A percentile compares a stretch with the other conserved stretches of the same genome.
Evolutionary conservation across 1,140 invertebrate species (phyloP).

Genomic region (Adoxophyes honmai): DNA sequence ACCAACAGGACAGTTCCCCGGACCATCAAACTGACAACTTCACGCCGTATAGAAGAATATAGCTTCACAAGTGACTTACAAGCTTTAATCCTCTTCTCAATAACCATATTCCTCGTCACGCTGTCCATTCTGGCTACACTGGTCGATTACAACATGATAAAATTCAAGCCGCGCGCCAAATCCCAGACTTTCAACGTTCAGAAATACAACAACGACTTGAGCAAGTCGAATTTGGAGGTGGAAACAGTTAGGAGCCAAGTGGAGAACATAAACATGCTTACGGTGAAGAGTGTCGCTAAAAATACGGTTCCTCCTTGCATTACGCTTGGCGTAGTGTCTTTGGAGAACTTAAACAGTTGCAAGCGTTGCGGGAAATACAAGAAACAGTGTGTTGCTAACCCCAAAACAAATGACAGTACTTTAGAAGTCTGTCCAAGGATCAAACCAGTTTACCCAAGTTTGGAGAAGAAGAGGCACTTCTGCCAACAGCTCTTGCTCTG

Average conservation of each 20-base stretch:
- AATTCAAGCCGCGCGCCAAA: constrained; percentile 35
- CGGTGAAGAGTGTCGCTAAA: constrained; percentile 26
- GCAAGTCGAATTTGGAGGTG: constrained; percentile 3
- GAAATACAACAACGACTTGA: constrained; percentile 37
- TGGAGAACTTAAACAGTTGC: constrained; percentile 49
- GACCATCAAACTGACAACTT: constrained; percentile 36
- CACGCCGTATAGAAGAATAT: constrained; percentile 44
- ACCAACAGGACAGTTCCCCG: constrained; percentile 49
- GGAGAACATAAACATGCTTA: constrained; percentile 26
- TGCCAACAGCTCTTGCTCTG: constrained; percentile 52
- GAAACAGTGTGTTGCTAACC: constrained; percentile 46
- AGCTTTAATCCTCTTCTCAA: constrained; percentile 39
- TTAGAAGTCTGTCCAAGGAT: constrained; percentile 42
- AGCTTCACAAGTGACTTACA: constrained; percentile 43
- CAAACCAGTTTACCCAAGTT: constrained; percentile 46
- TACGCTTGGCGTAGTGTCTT: constrained; percentile 54
- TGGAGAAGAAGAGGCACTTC: constrained; percentile 39
- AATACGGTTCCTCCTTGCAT: constrained; percentile 37
- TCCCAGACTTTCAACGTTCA: constrained; percentile 49
- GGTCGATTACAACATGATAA: constrained; percentile 47
- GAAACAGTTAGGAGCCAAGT: constrained; percentile 21
- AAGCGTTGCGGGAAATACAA: constrained; percentile 61
- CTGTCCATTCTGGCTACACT: constrained; percentile 45
- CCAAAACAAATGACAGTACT: constrained; percentile 29
- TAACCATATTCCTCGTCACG: constrained; percentile 40